Evolutionary conservation across 2,113 vertebrate genomes (phyloP).

Genomic region (Otis tarda): DNA sequence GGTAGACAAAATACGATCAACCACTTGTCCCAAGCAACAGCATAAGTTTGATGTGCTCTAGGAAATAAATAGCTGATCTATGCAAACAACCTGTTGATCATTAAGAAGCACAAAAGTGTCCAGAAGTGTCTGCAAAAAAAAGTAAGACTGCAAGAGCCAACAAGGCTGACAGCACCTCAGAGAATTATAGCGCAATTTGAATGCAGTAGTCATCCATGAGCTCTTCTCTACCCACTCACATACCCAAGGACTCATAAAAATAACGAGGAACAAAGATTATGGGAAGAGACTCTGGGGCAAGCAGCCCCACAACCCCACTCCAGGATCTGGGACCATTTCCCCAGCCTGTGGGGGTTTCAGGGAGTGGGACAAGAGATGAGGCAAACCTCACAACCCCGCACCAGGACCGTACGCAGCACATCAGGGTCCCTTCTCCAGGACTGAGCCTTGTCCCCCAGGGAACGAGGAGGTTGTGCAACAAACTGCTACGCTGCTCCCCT

Average conservation of each 20-base stretch:
- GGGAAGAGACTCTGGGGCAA: background rate
- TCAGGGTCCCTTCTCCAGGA: background rate
- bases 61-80: background rate
- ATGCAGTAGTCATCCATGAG: background rate
- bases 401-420: background rate
- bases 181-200: background rate
- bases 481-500: background rate
- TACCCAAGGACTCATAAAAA: background rate
- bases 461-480: fast-evolving
- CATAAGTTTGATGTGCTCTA: background rate
- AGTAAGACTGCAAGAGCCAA: background rate
- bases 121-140: background rate
- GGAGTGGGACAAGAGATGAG: background rate
- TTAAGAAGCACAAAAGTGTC: background rate
- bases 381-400: background rate
- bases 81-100: background rate
- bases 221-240: background rate
- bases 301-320: background rate
- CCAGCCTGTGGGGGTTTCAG: background rate
- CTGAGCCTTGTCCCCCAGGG: background rate
- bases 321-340: background rate
- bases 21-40: background rate
- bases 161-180: background rate
- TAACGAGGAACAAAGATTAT: background rate
- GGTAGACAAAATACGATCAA: background rate